Conservation (phyloP, 1,140 invertebrate genomes). For the Caerostris extrusa region DNA sequence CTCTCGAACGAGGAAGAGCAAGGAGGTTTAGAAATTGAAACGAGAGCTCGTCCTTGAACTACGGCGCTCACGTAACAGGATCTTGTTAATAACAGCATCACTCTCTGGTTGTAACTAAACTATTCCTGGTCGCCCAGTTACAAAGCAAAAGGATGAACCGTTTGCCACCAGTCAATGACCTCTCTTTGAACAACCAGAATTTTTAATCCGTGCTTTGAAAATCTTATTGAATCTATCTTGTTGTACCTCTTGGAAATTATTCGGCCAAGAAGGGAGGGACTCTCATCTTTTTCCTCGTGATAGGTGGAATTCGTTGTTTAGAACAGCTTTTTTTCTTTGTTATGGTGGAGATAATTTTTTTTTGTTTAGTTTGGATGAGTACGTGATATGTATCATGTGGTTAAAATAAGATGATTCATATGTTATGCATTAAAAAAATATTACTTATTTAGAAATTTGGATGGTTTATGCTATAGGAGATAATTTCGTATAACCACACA, state of each 20-base stretch:
- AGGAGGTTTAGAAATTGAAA: constrained; percentile 26
- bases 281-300: no score
- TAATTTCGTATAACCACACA: no score
- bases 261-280: not conserved
- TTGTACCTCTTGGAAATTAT: not conserved
- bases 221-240: not conserved
- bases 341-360: no score
- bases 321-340: no score
- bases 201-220: constrained; percentile 13
- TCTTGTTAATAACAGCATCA: constrained; percentile 60
- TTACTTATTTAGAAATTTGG: no score
- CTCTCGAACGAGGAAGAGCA: constrained; percentile 1
- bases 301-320: no score
- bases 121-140: constrained; percentile 60
- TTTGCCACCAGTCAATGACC: constrained; percentile 61
- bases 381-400: no score
- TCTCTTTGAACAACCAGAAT: constrained; percentile 20
- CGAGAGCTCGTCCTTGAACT: constrained; percentile 66
- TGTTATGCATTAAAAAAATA: no score
- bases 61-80: constrained; percentile 56
- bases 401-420: no score
- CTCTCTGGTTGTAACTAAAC: constrained; percentile 37
- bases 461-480: no score
- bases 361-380: no score
- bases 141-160: constrained; percentile 47